phyloP scores from a whole-genome alignment of 2,797 vertebrate species.

The Coranthus polyacanthus region DNA sequence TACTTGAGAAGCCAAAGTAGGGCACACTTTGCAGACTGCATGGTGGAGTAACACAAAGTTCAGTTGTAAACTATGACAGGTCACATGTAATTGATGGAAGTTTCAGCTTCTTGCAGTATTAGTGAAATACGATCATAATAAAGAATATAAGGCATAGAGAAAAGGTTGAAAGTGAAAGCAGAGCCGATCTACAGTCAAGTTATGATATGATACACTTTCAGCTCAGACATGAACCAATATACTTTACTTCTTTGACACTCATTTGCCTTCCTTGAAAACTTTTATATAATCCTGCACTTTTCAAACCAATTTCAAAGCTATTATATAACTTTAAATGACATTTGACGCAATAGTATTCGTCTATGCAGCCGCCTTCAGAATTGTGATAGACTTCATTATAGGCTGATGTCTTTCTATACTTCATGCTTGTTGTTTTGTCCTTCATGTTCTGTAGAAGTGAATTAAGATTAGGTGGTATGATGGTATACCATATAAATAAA shows the following conservation, averaged over 20 bases:
- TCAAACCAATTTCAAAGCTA: background rate
- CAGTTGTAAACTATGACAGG: too few relatives aligned
- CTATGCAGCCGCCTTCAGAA: constrained; percentile 4
- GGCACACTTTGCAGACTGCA: constrained; percentile 12
- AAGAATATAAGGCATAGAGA: too few relatives aligned
- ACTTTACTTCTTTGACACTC: too few relatives aligned
- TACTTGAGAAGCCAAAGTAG: constrained; percentile 27
- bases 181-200: too few relatives aligned
- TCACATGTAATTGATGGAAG: background rate
- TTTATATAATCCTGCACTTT: background rate
- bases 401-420: constrained; percentile 2
- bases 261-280: too few relatives aligned
- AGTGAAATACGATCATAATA: too few relatives aligned
- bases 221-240: too few relatives aligned
- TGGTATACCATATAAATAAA: background rate
- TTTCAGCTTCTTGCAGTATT: too few relatives aligned
- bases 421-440: constrained; percentile 4
- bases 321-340: constrained; percentile 6
- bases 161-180: too few relatives aligned
- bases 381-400: constrained; percentile 7
- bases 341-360: constrained; percentile 9
- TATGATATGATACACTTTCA: too few relatives aligned
- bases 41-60: background rate
- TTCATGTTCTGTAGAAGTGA: background rate
- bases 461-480: too few relatives aligned